A percentile compares a stretch with the other conserved stretches of the same genome.
phyloP scores from a whole-genome alignment of 1,140 invertebrate species.

The Pseudomyrmex cubaensis region DNA sequence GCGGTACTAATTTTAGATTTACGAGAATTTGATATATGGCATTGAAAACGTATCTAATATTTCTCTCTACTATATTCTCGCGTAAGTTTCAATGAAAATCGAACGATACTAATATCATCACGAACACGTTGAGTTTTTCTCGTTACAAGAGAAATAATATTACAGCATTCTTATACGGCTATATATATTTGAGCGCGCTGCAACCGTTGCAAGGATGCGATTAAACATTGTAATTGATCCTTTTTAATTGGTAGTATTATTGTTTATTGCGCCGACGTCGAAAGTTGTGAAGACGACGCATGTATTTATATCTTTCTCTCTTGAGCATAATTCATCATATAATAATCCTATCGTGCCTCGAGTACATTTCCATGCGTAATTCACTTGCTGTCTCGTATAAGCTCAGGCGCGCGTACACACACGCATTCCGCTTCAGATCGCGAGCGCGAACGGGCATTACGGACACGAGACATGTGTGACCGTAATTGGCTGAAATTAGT shows the following conservation, averaged over 20 bases:
- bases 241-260: slow-evolving; percentile 40
- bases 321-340: background rate
- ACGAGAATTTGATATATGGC: background rate
- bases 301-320: background rate
- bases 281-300: background rate
- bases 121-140: background rate
- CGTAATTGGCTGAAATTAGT: slow-evolving; percentile 69
- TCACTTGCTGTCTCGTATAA: slow-evolving; percentile 6
- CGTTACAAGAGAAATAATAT: slow-evolving; percentile 9
- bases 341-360: slow-evolving; percentile 29
- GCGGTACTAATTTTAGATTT: background rate
- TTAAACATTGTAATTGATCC: slow-evolving; percentile 11
- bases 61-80: too few species aligned
- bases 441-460: slow-evolving; percentile 4
- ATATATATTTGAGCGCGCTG: background rate
- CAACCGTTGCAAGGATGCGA: slow-evolving; percentile 10
- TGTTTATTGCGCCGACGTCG: slow-evolving; percentile 30
- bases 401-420: slow-evolving; percentile 22
- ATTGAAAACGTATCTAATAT: too few species aligned
- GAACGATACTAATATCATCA: background rate
- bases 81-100: too few species aligned
- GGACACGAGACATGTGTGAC: slow-evolving; percentile 34
- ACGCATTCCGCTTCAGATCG: slow-evolving; percentile 26
- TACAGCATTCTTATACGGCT: background rate
- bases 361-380: slow-evolving; percentile 11